Percentiles rank a stretch among this genome's conserved stretches.
Evolutionary conservation across 2,888 invertebrate genomes (phyloP).

Genomic region (Cyclophora punctaria): DNA sequence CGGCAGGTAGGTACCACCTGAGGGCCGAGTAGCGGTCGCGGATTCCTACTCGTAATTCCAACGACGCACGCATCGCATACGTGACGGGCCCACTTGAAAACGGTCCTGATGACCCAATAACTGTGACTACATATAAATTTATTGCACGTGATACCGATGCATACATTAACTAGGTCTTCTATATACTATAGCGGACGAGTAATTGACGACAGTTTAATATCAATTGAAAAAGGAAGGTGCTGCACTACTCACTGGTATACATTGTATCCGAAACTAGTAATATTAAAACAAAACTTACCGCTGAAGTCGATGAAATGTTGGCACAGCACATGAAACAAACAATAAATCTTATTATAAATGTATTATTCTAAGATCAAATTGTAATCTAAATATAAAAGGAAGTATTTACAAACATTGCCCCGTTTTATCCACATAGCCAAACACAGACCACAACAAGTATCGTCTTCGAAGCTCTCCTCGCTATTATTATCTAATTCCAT

Average conservation of each 20-base stretch:
- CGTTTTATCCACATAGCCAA: constrained; percentile 35
- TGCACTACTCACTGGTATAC: too few species aligned
- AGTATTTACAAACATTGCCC: constrained; percentile 7
- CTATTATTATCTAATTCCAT: constrained; percentile 57
- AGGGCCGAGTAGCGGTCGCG: constrained; percentile 71
- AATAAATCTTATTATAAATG: constrained; percentile 13
- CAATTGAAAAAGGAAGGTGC: too few species aligned
- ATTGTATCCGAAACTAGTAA: too few species aligned
- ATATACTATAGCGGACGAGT: too few species aligned
- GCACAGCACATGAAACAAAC: constrained; percentile 67
- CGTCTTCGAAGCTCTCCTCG: constrained; percentile 56
- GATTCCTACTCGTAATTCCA: constrained; percentile 73
- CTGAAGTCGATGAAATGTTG: constrained; percentile 30
- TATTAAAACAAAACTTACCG: constrained; percentile 46
- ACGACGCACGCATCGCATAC: constrained; percentile 57
- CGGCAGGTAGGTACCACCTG: constrained; percentile 31
- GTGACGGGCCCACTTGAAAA: constrained; percentile 65
- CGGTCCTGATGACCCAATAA: constrained; percentile 67
- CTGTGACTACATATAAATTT: constrained; percentile 43
- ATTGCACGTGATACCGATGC: constrained; percentile 22
- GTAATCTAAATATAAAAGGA: background rate
- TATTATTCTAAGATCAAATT: constrained; percentile 4
- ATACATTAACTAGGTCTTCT: too few species aligned
- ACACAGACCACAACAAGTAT: constrained; percentile 65
- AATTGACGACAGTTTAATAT: too few species aligned